These are phyloP conservation scores for Saccopteryx bilineata DNA, from an alignment of 2,113 vertebrate species.

Conservation along the genomic window DNA sequence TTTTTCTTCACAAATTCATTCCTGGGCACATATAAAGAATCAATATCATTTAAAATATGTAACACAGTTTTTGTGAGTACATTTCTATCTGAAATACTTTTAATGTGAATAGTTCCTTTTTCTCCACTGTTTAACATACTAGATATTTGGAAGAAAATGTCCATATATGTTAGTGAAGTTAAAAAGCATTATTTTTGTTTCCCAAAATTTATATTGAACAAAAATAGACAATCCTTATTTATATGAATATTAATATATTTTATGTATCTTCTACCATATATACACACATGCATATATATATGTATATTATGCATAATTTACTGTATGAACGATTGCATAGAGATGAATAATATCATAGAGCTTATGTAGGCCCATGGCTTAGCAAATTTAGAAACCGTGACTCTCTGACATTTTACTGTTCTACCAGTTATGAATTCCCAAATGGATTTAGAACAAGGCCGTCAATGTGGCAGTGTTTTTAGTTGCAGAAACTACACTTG, in stretches of 20 bases:
- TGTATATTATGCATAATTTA: neutral
- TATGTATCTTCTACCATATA: neutral
- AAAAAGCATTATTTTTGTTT: constrained; percentile 48
- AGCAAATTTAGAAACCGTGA: constrained; percentile 6
- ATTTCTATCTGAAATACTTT: constrained; percentile 17
- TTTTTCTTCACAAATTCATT: neutral
- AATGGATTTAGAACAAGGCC: constrained; percentile 11
- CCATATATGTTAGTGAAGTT: constrained; percentile 44
- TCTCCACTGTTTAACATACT: neutral
- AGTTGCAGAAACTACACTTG: neutral
- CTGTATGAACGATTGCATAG: neutral
- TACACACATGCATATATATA: neutral
- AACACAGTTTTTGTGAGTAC: neutral
- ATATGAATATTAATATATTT: constrained; percentile 38
- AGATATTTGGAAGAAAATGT: constrained; percentile 52
- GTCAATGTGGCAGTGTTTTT: neutral
- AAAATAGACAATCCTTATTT: constrained; percentile 64
- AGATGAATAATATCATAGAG: neutral
- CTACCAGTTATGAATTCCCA: constrained; percentile 10
- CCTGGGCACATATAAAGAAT: neutral
- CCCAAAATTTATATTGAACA: constrained; percentile 29
- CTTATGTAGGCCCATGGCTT: neutral
- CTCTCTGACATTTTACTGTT: constrained; percentile 4
- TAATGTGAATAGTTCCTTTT: neutral
- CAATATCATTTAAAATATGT: neutral